A percentile compares a stretch with the other conserved stretches of the same genome.
phyloP scores from a whole-genome alignment of 2,797 vertebrate genomes.

The Gallirallus australis region DNA sequence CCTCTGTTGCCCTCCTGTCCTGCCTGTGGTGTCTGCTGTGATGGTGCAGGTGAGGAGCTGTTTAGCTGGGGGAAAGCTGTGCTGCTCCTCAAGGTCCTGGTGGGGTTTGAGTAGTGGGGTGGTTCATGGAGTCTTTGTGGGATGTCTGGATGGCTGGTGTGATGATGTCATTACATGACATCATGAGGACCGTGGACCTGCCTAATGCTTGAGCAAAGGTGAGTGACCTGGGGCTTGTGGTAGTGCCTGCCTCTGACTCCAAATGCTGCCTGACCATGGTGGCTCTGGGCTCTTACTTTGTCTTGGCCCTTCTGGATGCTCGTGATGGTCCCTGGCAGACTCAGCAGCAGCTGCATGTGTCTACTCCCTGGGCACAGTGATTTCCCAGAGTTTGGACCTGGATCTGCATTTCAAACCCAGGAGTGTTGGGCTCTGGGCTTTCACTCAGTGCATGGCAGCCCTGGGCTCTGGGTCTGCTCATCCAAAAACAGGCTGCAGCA shows the following conservation, averaged over 20 bases:
- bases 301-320: background rate
- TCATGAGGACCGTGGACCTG: fast-evolving
- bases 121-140: background rate
- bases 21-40: fast-evolving
- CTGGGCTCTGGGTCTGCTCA: background rate
- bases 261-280: fast-evolving
- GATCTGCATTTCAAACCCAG: background rate
- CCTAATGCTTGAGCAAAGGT: fast-evolving
- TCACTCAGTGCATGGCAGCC: fast-evolving
- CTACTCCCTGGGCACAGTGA: background rate
- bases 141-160: background rate
- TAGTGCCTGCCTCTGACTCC: background rate
- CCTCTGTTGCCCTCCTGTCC: too few relatives aligned
- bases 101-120: background rate
- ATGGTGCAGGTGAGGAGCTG: background rate
- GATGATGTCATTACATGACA: background rate
- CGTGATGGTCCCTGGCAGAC: background rate
- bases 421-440: background rate
- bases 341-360: fast-evolving
- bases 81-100: background rate
- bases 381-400: too few relatives aligned
- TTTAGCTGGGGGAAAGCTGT: background rate
- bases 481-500: background rate
- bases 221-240: background rate
- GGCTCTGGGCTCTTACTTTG: background rate